A percentile compares a stretch with the other conserved stretches of the same genome.
Conservation (phyloP, 2,113 vertebrate species). For the Sylvia atricapilla region DNA sequence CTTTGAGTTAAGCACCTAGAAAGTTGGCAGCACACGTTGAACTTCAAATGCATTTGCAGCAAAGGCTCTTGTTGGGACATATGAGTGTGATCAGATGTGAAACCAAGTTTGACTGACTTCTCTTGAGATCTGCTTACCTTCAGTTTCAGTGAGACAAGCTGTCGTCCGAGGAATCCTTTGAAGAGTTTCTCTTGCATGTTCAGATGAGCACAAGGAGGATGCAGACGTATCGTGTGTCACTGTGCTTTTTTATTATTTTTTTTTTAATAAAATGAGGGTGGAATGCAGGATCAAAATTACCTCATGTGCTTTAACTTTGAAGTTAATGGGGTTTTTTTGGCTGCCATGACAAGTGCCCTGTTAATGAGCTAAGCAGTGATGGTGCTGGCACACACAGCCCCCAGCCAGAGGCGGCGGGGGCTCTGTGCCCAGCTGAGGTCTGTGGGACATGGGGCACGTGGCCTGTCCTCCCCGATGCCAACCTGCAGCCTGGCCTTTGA, state of each 20-base stretch:
- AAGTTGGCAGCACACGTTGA: slow-evolving; percentile 11
- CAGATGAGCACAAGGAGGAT: not conserved
- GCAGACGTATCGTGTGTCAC: not conserved
- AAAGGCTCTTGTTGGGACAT: not conserved
- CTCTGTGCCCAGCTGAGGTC: not conserved
- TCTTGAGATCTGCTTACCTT: not conserved
- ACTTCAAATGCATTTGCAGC: slow-evolving; percentile 10
- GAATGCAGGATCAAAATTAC: not conserved
- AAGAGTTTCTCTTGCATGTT: slow-evolving; percentile 8
- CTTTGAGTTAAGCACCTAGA: slow-evolving; percentile 5
- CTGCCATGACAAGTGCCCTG: not conserved
- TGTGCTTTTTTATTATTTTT: not conserved
- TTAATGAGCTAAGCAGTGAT: not conserved
- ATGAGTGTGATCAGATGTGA: not conserved
- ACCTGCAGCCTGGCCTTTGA: not conserved
- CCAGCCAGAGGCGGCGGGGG: not conserved
- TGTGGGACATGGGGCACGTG: fast-evolving
- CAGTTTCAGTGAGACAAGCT: not conserved
- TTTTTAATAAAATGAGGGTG: not conserved
- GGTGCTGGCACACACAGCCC: fast-evolving
- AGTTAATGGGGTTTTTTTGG: not conserved
- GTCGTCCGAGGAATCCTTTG: not conserved
- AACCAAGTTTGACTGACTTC: not conserved
- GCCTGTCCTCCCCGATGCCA: not conserved
- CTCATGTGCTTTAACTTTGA: not conserved